Evolutionary conservation across 2,888 invertebrate species (phyloP), one percentile per base, ranked within the genome.

Genomic region (Epirrhoe tristata): DNA sequence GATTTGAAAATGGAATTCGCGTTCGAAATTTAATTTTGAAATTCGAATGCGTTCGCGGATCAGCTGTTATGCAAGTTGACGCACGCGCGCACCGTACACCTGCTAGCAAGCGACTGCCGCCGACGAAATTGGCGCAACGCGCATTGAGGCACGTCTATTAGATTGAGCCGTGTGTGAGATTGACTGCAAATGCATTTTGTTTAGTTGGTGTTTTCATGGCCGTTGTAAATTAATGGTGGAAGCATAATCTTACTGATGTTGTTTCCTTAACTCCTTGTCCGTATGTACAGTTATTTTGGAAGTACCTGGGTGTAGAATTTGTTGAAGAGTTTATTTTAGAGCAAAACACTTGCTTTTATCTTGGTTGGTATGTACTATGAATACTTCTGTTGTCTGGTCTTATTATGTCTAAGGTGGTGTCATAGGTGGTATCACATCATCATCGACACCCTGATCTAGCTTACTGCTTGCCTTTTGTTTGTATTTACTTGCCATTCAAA

Each of bases 61-160:
- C 88, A 85, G 87, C 87, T 88, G 86, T 82, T 81, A 72, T 77
- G 78, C 73, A 81, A 87, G 75, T 88, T 90, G 82, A 85, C 83
- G 82, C 88, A 90, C 92, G 91, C 85, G 91, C 91, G 89, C 85
- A 81, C 90, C 72, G 89, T 85, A 85, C 93, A 93, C 92, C 90
- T 90, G 91, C 90, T 86, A 80, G 90, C 86, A 87, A 89, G 84
- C 89, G 90, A 92, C 89, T 88, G 87, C 87, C 88, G 85, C 85
- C 87, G 85, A 86, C 82, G 75, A 88, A 89, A 90, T 90, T 91
- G 89, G 89, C 91, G 87, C 89, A 87, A 86, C 81, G 81, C 85
- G 81, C 83, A 82, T 81, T 85, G 82, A 81, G 85, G 81, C 84
- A 84, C 81, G 81, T 82, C 82, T 85, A 84, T 81, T 85, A 82